These are phyloP conservation scores for Papilio glaucus DNA, from an alignment of 1,140 invertebrate genomes.

Conservation along the genomic window DNA sequence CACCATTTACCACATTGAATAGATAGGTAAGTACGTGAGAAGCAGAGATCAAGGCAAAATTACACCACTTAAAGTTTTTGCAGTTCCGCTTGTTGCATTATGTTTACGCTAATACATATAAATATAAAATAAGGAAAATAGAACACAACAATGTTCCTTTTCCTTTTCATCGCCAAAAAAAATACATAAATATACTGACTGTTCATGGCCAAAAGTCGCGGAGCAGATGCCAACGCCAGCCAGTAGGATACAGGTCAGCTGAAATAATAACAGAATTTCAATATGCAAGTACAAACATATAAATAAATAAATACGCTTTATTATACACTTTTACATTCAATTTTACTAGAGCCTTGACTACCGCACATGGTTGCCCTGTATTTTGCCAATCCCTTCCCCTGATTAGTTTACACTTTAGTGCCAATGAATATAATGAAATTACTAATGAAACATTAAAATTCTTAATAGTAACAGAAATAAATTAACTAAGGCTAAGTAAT, in stretches of 20 bases:
- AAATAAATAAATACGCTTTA: too few species aligned
- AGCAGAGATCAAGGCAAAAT: conserved; percentile 67
- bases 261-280: conserved; percentile 66
- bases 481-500: too few species aligned
- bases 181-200: conserved; percentile 74
- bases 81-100: conserved; percentile 45
- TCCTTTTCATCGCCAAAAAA: conserved; percentile 3
- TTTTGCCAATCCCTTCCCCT: too few species aligned
- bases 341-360: too few species aligned
- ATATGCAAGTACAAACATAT: neutral
- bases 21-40: conserved; percentile 68
- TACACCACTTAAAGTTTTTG: conserved; percentile 49
- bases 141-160: neutral
- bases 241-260: conserved; percentile 75
- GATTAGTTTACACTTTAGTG: too few species aligned
- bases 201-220: conserved; percentile 79
- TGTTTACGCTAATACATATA: neutral
- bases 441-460: too few species aligned
- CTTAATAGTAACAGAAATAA: too few species aligned
- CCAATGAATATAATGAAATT: too few species aligned
- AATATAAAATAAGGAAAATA: neutral
- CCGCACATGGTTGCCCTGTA: too few species aligned
- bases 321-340: too few species aligned
- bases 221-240: conserved; percentile 74
- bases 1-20: conserved; percentile 73